Conservation (phyloP, 2,888 invertebrate species). For the Ormyrus labotus region DNA sequence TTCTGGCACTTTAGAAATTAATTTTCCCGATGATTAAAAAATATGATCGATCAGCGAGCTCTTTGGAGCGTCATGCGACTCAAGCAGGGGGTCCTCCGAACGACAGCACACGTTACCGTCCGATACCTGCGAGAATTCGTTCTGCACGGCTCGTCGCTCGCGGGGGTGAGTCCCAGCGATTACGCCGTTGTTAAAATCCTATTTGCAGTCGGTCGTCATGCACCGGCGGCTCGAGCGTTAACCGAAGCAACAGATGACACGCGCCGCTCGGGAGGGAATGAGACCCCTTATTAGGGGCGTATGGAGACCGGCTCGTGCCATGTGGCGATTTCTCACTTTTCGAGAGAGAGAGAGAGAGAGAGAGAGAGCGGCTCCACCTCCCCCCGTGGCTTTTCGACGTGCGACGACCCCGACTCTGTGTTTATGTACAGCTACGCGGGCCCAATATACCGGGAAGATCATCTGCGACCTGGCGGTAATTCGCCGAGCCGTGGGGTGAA, state of each 20-base stretch:
- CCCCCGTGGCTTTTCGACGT: neutral
- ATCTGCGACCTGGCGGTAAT: too few relatives aligned
- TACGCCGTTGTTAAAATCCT: conserved; percentile 56
- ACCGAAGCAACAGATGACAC: conserved; percentile 59
- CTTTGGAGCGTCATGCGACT: neutral
- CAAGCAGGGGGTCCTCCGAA: conserved; percentile 19
- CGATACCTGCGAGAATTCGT: conserved; percentile 9
- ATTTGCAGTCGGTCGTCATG: conserved; percentile 46
- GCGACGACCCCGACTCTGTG: neutral
- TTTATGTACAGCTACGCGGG: neutral
- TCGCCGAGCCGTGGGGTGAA: neutral
- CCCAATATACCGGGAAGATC: too few relatives aligned
- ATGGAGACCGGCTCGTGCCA: conserved; percentile 51
- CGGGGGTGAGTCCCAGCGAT: conserved; percentile 35
- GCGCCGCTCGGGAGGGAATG: conserved; percentile 31
- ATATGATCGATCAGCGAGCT: conserved; percentile 45
- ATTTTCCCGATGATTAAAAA: conserved; percentile 20
- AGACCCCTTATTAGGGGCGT: conserved; percentile 57
- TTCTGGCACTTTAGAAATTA: conserved; percentile 27
- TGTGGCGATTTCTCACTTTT: conserved; percentile 58
- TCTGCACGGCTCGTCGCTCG: conserved; percentile 11
- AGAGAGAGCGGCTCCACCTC: neutral
- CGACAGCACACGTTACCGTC: neutral
- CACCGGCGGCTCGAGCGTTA: conserved; percentile 41
- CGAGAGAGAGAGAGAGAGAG: neutral